phyloP scores from a whole-genome alignment of 53 echinoderm and acorn worm genomes.

The Stichopus horrens region DNA sequence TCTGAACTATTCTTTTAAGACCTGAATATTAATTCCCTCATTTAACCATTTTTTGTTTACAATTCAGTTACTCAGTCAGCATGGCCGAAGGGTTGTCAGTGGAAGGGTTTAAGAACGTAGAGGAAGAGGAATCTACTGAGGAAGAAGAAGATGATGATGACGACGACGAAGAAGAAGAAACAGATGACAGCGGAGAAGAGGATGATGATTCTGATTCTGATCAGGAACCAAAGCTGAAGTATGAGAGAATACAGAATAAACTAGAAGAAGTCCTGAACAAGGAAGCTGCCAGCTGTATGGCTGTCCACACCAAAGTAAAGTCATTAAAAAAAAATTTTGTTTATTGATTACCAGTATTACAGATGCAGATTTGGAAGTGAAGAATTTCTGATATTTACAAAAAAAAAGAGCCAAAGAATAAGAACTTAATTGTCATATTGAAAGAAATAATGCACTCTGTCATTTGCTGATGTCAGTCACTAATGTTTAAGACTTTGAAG shows the following conservation, averaged over 20 bases:
- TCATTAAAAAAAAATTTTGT: neutral
- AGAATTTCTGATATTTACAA: no score
- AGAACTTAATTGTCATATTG: no score
- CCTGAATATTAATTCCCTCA: no score
- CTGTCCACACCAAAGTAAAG: slow-evolving; percentile 90
- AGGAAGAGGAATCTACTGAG: neutral
- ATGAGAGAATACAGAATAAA: slow-evolving; percentile 89
- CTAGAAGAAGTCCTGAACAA: slow-evolving; percentile 76
- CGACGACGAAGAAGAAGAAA: slow-evolving; percentile 67
- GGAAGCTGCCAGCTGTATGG: slow-evolving; percentile 93
- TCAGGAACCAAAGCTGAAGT: slow-evolving; percentile 92
- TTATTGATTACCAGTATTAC: no score
- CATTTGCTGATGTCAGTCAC: no score
- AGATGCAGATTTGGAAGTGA: no score
- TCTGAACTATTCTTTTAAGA: no score
- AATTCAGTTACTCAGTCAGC: neutral
- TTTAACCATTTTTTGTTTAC: no score
- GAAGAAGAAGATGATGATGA: slow-evolving; percentile 57
- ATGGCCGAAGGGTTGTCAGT: neutral
- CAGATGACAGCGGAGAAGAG: slow-evolving; percentile 39
- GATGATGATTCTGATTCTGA: slow-evolving; percentile 49
- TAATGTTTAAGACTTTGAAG: no score
- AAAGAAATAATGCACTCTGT: no score
- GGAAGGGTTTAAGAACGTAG: neutral
- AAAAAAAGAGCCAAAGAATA: no score